Evolutionary conservation across 2,113 vertebrate genomes (phyloP).

Genomic region (Pitta sordida): DNA sequence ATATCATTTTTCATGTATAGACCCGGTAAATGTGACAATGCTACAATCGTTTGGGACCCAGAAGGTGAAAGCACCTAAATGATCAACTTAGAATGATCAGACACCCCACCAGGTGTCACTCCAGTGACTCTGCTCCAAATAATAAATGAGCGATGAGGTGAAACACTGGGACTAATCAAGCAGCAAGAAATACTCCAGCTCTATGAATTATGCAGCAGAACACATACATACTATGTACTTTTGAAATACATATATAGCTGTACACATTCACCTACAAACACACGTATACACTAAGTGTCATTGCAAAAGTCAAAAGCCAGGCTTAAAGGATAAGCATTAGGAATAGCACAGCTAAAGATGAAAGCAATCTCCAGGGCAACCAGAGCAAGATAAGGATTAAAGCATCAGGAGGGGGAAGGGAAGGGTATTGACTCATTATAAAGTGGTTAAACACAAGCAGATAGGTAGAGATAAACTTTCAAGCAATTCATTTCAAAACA

Average conservation of each 20-base stretch:
- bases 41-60: background rate
- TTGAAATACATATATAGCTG: fast-evolving
- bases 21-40: background rate
- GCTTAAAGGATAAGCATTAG: background rate
- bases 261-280: background rate
- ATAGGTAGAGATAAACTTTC: background rate
- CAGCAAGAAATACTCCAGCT: background rate
- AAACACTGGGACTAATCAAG: background rate
- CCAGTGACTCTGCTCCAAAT: background rate
- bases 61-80: background rate
- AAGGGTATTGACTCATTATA: background rate
- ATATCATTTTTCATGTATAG: background rate
- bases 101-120: constrained; percentile 8
- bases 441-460: background rate
- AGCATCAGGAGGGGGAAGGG: background rate
- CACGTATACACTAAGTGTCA: background rate
- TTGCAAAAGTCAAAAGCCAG: background rate
- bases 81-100: background rate
- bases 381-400: constrained; percentile 27
- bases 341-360: background rate
- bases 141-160: background rate
- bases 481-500: background rate
- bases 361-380: constrained; percentile 10
- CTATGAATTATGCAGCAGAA: background rate
- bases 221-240: background rate